Conservation (phyloP, 2,797 vertebrate genomes). For the Naso thynnoides region DNA sequence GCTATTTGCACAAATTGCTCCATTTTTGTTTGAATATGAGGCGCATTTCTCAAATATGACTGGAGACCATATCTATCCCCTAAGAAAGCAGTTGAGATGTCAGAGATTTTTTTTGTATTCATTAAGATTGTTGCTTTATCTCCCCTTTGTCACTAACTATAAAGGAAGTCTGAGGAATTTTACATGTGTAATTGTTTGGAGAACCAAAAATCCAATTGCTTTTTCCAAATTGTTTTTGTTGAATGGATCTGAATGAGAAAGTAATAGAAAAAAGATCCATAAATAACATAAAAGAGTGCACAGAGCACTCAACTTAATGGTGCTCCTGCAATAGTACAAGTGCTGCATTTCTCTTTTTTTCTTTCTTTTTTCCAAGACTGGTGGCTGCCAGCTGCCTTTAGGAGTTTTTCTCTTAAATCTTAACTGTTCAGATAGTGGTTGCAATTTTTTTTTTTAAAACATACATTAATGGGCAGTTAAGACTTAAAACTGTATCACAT, state of each 20-base stretch:
- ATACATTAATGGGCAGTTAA: background rate
- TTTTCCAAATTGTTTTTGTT: slow-evolving; percentile 24
- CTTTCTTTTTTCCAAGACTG: background rate
- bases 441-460: background rate
- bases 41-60: slow-evolving; percentile 66
- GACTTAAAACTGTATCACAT: background rate
- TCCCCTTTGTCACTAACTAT: slow-evolving; percentile 34
- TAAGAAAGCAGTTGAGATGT: slow-evolving; percentile 48
- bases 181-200: slow-evolving; percentile 25
- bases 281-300: slow-evolving; percentile 17
- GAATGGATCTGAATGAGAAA: slow-evolving; percentile 8
- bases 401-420: background rate
- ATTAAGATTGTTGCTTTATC: slow-evolving; percentile 46
- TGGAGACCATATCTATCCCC: slow-evolving; percentile 47
- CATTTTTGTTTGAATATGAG: slow-evolving; percentile 81
- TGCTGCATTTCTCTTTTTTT: background rate
- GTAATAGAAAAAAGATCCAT: background rate
- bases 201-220: slow-evolving; percentile 21
- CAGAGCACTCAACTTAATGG: slow-evolving; percentile 20
- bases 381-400: background rate
- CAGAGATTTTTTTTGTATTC: slow-evolving; percentile 56
- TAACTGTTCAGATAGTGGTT: background rate
- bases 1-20: slow-evolving; percentile 84
- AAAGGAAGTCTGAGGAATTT: slow-evolving; percentile 18
- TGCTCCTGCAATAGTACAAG: background rate